These are phyloP conservation scores for Noctua janthe DNA, from an alignment of 2,888 invertebrate genomes.

Conservation along the genomic window DNA sequence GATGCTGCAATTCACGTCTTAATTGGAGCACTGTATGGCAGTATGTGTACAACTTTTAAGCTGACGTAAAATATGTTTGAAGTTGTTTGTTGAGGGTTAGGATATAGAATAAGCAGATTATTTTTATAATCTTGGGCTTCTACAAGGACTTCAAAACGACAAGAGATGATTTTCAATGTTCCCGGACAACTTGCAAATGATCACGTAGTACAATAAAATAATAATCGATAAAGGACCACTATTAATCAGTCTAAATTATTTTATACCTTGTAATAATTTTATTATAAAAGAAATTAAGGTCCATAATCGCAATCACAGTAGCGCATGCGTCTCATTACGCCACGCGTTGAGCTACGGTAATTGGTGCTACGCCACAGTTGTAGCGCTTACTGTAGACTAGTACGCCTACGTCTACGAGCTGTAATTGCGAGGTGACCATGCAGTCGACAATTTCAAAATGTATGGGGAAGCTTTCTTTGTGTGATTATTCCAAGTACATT, in stretches of 20 bases:
- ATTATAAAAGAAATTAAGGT: neutral
- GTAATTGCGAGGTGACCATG: neutral
- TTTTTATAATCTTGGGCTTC: neutral
- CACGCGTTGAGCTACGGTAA: conserved; percentile 15
- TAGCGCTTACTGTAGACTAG: conserved; percentile 18
- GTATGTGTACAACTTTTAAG: conserved; percentile 48
- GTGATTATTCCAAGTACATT: neutral
- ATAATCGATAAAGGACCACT: neutral
- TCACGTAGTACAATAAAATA: neutral
- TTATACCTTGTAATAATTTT: neutral
- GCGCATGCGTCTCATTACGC: neutral
- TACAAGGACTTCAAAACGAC: neutral
- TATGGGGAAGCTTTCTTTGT: neutral
- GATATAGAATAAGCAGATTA: neutral
- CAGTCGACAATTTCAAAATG: neutral
- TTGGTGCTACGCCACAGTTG: conserved; percentile 17
- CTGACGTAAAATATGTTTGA: conserved; percentile 39
- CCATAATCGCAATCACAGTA: neutral
- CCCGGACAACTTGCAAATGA: neutral
- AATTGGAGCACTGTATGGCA: conserved; percentile 47
- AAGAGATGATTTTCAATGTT: neutral
- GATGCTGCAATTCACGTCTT: conserved; percentile 56
- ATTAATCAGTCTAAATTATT: neutral
- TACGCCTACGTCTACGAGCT: conserved; percentile 11
- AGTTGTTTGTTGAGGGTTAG: conserved; percentile 18